A percentile compares a stretch with the other conserved stretches of the same genome.
Conservation (phyloP, 2,888 invertebrate species). For the Troides oblongomaculatus region DNA sequence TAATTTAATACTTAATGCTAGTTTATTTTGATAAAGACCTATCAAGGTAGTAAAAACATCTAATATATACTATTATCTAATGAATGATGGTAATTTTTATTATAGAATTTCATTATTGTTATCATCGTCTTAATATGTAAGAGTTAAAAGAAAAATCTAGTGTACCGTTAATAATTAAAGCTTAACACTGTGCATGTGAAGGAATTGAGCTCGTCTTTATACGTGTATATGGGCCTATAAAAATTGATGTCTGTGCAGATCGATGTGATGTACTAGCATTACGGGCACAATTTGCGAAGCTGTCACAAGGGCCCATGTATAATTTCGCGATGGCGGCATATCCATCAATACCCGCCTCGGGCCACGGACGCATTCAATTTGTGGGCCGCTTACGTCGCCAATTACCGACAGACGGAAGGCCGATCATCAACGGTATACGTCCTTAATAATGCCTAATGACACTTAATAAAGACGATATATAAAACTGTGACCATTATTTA, state of each 20-base stretch:
- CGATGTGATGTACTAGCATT: conserved; percentile 77
- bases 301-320: conserved; percentile 76
- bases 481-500: conserved; percentile 75
- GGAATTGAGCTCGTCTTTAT: neutral
- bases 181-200: neutral
- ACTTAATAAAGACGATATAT: conserved; percentile 77
- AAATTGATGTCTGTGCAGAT: conserved; percentile 66
- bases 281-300: conserved; percentile 79
- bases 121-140: too few species aligned
- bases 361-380: conserved; percentile 78
- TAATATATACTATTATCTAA: too few species aligned
- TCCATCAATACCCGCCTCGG: conserved; percentile 76
- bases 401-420: conserved; percentile 77
- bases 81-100: too few species aligned
- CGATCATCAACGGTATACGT: conserved; percentile 74
- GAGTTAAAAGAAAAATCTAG: too few species aligned
- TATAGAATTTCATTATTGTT: too few species aligned
- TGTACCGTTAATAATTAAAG: neutral
- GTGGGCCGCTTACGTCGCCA: conserved; percentile 76
- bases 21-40: too few species aligned
- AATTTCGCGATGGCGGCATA: conserved; percentile 78
- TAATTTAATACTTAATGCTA: too few species aligned
- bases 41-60: too few species aligned
- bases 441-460: conserved; percentile 79
- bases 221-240: conserved; percentile 35